A percentile compares a stretch with the other conserved stretches of the same genome.
phyloP scores from a whole-genome alignment of 2,797 vertebrate species.

The Poeciliopsis presidionis region DNA sequence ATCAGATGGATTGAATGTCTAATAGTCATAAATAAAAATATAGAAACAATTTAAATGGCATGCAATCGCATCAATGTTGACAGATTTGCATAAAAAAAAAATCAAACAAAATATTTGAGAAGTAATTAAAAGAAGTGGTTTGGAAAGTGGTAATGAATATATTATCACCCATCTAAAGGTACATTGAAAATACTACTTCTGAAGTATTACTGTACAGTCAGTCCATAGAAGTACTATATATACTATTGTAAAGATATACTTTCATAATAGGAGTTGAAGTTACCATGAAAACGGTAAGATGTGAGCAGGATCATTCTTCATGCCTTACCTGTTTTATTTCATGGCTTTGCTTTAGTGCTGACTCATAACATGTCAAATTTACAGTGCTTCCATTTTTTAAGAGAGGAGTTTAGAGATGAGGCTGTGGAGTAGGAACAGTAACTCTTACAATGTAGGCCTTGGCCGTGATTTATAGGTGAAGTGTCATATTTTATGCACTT shows the following conservation, averaged over 20 bases:
- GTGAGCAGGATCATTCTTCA: conserved; percentile 41
- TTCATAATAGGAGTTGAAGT: background rate
- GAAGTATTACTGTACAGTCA: background rate
- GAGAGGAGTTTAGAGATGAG: conserved; percentile 31
- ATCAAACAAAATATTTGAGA: background rate
- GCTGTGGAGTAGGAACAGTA: conserved; percentile 29
- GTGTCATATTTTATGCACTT: conserved; percentile 14
- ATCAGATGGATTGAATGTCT: background rate
- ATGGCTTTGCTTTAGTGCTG: conserved; percentile 73
- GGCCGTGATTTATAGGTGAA: conserved; percentile 42
- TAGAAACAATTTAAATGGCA: background rate
- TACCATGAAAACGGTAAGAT: background rate
- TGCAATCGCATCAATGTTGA: background rate
- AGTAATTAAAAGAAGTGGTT: background rate
- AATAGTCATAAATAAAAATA: background rate
- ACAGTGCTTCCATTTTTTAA: conserved; percentile 62
- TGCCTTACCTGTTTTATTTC: conserved; percentile 64
- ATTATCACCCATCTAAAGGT: background rate
- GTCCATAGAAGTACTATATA: background rate
- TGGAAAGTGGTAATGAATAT: background rate
- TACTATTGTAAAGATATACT: background rate
- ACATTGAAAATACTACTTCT: background rate
- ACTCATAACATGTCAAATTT: conserved; percentile 75
- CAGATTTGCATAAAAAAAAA: background rate
- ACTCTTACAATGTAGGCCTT: conserved; percentile 50